A percentile compares a stretch with the other conserved stretches of the same genome.
phyloP scores from a whole-genome alignment of 2,888 invertebrate species.

The Nyleta sp. region DNA sequence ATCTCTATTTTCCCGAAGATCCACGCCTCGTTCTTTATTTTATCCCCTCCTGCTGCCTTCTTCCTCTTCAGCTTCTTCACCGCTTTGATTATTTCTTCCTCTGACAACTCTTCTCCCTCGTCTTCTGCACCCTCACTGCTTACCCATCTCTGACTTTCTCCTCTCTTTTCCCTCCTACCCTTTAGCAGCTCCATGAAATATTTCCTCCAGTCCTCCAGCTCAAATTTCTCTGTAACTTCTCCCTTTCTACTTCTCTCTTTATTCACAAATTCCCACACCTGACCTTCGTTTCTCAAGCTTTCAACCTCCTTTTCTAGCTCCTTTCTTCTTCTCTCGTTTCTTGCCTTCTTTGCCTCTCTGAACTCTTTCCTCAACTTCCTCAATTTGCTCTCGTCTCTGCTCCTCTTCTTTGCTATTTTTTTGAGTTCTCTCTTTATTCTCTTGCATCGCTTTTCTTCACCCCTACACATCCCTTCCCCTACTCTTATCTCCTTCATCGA shows the following conservation, averaged over 20 bases:
- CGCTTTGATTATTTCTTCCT: too few relatives aligned
- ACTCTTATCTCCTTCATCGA: background rate
- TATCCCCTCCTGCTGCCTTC: background rate
- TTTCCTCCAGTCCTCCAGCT: background rate
- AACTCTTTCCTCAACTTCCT: background rate
- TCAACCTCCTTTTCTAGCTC: background rate
- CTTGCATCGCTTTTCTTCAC: background rate
- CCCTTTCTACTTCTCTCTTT: background rate
- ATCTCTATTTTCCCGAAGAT: background rate
- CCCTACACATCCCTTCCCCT: background rate
- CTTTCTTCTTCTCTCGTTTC: background rate
- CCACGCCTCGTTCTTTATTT: background rate
- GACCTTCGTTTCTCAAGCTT: background rate
- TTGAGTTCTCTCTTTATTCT: background rate
- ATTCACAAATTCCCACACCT: slow-evolving; percentile 6
- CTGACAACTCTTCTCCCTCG: background rate
- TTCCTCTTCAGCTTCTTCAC: slow-evolving; percentile 4
- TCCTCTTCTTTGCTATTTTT: background rate
- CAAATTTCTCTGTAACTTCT: background rate
- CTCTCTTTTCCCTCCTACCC: background rate
- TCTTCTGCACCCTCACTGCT: background rate
- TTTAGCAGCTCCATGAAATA: background rate
- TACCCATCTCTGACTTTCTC: background rate
- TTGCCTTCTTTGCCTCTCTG: background rate
- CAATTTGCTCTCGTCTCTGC: background rate